Base-by-base conservation (phyloP, 2,888 invertebrate genomes). In the Entomobrya proxima region DNA sequence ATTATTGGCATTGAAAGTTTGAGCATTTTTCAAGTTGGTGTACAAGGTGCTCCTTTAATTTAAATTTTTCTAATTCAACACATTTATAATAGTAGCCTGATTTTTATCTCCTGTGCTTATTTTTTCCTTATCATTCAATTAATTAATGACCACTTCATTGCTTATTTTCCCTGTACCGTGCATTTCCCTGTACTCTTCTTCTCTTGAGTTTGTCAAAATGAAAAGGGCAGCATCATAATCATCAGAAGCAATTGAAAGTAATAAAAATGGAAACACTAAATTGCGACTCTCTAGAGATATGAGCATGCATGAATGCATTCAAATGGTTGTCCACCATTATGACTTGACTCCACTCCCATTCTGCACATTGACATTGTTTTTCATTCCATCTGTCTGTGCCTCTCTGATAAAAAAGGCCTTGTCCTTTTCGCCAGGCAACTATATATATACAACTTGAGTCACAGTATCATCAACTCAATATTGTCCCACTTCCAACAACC, bases 381-480 rank as follows among this genome's bases (percentile, higher is more conserved):
- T 75, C 37, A 55, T 72, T 15, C 9, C 47, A 13, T 47, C 55
- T 3, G 75, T 52, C 55, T 55, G 55, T 15, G 35, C 21, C 37
- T 75, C 27, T 55, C 52, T 75, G 55, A 75, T 75, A 52, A 75
- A 75, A 72, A 74, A 52, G 55, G 32, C 52, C 55, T 75, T 55
- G 52, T 37, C 35, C 55, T 75, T 55, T 37, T 35, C 47, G 75
- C 37, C 75, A 55, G 55, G 35, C 55, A 35, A 37, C 55, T n/a
- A 75, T 15, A n/a, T n/a, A n/a, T n/a, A n/a, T n/a, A n/a, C n/a
- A n/a, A n/a, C n/a, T n/a, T n/a, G n/a, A n/a, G n/a, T n/a, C n/a
- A n/a, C n/a, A n/a, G n/a, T 40, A 40, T 15, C 44, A 40, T 40
- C 44, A 40, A 40, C 7, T 15, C 15, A 40, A 7, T 15, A 7